phyloP scores from a whole-genome alignment of 2,113 vertebrate species.

The Tychaedon coryphoeus region DNA sequence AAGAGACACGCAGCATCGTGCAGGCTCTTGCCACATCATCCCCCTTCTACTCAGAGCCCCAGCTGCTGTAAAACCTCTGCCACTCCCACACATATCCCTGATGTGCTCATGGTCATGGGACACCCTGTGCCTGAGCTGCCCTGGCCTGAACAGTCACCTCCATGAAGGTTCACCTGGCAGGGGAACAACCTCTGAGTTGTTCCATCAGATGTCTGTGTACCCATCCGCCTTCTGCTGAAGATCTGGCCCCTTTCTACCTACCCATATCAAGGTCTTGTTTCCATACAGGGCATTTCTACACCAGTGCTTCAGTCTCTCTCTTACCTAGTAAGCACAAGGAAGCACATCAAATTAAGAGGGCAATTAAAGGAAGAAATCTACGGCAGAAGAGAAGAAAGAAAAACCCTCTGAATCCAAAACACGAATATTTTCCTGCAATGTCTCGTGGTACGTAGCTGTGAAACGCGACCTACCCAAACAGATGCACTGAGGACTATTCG shows the following conservation, averaged over 20 bases:
- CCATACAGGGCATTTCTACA: background rate
- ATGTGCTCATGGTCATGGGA: background rate
- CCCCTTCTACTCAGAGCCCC: background rate
- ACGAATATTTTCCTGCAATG: background rate
- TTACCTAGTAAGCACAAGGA: background rate
- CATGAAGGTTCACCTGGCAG: background rate
- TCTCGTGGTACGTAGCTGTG: background rate
- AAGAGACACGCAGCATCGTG: rapidly evolving
- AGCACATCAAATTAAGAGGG: background rate
- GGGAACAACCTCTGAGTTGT: background rate
- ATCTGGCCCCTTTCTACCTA: background rate
- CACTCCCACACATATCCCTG: rapidly evolving
- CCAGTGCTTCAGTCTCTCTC: background rate
- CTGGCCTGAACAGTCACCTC: background rate
- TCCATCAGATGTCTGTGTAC: background rate
- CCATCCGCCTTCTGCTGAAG: background rate
- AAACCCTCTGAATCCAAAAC: background rate
- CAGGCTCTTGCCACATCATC: background rate
- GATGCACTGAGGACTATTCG: background rate
- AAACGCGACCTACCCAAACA: background rate
- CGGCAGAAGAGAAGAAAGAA: background rate
- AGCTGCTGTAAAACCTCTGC: background rate
- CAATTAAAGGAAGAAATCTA: background rate
- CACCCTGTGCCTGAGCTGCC: background rate
- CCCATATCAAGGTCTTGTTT: background rate